A percentile compares a stretch with the other conserved stretches of the same genome.
These are phyloP conservation scores for Mythimna lalbum DNA, from an alignment of 2,888 invertebrate genomes.

Conservation along the genomic window DNA sequence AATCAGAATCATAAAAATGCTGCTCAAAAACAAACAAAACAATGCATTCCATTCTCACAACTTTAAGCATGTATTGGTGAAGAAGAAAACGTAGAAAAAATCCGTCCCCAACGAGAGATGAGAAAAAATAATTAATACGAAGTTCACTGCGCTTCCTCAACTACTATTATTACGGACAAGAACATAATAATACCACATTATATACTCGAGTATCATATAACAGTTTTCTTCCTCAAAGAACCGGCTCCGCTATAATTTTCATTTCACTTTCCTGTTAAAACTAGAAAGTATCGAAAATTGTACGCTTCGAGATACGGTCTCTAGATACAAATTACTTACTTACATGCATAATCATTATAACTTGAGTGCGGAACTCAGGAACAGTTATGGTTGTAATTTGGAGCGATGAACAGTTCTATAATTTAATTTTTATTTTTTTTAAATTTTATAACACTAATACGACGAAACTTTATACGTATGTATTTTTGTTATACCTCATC, in stretches of 20 bases:
- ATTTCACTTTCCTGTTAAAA: slow-evolving; percentile 68
- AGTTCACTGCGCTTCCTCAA: slow-evolving; percentile 40
- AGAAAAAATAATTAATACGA: slow-evolving; percentile 16
- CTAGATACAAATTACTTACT: slow-evolving; percentile 60
- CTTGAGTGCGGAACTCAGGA: slow-evolving; percentile 12
- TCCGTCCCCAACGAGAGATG: neutral
- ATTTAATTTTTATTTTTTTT: too few species aligned
- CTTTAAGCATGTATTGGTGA: neutral
- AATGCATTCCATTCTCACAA: neutral
- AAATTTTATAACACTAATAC: too few species aligned
- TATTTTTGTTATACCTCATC: too few species aligned
- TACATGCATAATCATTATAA: slow-evolving; percentile 43
- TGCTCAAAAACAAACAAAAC: neutral
- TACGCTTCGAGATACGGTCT: slow-evolving; percentile 56
- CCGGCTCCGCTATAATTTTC: slow-evolving; percentile 54
- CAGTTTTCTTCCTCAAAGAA: slow-evolving; percentile 58
- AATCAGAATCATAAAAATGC: neutral
- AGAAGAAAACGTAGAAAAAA: neutral
- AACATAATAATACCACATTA: slow-evolving; percentile 29
- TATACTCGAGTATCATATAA: slow-evolving; percentile 36
- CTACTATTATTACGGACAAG: slow-evolving; percentile 29
- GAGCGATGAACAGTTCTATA: neutral
- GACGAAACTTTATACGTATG: too few species aligned
- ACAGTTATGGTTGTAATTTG: neutral
- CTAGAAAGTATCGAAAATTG: slow-evolving; percentile 72